Conservation (phyloP, 2,797 vertebrate genomes). For the Antrozous pallidus region DNA sequence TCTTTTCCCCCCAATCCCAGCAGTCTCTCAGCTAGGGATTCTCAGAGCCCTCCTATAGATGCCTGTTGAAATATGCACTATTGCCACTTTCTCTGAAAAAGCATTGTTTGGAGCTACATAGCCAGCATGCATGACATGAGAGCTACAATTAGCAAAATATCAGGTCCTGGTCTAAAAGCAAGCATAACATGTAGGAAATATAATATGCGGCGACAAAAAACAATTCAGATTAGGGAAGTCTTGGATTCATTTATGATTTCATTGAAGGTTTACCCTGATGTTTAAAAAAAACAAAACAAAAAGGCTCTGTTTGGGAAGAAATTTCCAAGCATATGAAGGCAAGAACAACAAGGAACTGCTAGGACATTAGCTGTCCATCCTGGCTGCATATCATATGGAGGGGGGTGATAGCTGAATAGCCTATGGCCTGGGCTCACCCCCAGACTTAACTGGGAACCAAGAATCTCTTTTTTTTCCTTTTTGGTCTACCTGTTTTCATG, state of each 20-base stretch:
- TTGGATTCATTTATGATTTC: conserved; percentile 15
- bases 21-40: not conserved
- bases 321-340: not conserved
- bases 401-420: not conserved
- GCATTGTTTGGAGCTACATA: not conserved
- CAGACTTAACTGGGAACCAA: not conserved
- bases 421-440: not conserved
- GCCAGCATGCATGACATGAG: not conserved
- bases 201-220: not conserved
- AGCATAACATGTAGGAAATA: not conserved
- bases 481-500: not conserved
- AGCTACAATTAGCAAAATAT: not conserved
- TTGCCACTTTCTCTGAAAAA: not conserved
- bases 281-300: not conserved
- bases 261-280: conserved; percentile 14
- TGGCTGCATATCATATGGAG: not conserved
- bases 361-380: not conserved
- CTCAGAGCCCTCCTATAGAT: too few species aligned
- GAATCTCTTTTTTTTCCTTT: not conserved
- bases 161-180: conserved; percentile 7
- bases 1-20: not conserved
- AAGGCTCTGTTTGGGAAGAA: conserved; percentile 2
- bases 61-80: not conserved
- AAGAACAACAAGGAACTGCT: not conserved
- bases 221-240: not conserved